These are phyloP conservation scores for Eilema depressum DNA, from an alignment of 2,888 invertebrate species.

Conservation along the genomic window DNA sequence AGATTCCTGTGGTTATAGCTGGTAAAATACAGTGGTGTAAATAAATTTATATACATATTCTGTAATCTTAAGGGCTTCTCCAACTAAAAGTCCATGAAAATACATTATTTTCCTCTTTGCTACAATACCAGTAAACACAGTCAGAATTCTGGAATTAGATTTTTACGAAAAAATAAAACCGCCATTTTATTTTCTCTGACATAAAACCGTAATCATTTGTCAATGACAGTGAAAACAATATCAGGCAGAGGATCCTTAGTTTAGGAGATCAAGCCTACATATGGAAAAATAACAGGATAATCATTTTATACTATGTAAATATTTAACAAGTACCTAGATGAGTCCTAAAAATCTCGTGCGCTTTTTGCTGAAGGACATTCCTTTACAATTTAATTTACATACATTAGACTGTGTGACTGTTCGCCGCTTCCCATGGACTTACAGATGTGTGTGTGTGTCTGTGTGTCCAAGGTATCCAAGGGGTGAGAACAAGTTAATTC, in stretches of 20 bases:
- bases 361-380: not conserved
- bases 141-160: no score
- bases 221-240: no score
- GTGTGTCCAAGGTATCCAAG: conserved; percentile 1
- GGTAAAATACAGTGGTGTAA: no score
- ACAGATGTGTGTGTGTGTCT: not conserved
- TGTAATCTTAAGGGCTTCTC: not conserved
- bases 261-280: no score
- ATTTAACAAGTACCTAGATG: not conserved
- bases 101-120: not conserved
- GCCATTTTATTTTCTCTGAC: no score
- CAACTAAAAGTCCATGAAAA: not conserved
- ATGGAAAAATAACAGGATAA: no score
- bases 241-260: no score
- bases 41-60: no score
- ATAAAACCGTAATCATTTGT: no score
- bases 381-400: not conserved
- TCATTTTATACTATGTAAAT: no score
- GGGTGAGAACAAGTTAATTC: conserved; percentile 20
- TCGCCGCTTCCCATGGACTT: conserved; percentile 14
- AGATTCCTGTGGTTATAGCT: no score
- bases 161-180: no score
- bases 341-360: not conserved
- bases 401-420: not conserved
- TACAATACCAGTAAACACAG: not conserved